Evolutionary conservation across 2,888 invertebrate species (phyloP), one percentile per base, ranked within the genome.

Genomic region (Orchestes rusci): DNA sequence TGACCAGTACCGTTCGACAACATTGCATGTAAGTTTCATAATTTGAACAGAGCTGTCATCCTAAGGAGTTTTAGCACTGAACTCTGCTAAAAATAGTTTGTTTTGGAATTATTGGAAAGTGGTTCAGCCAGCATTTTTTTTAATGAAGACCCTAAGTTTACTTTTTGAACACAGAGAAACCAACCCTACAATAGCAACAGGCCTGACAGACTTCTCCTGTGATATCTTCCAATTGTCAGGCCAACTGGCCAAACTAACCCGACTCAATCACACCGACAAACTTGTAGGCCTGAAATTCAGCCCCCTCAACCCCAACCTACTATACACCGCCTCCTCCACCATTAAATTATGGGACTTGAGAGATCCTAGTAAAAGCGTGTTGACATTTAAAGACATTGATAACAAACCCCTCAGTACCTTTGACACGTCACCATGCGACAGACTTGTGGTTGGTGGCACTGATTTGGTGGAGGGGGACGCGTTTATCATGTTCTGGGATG

Each of bases 401-500:
- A 5, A 10, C 7, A 79, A 79, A 58, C 75, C 79, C 1, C 74
- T 84, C 33, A 75, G 75, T 15, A 79, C 82, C 55, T 84, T 90
- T 70, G 90, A 89, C 63, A 64, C 86, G 2, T 84, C 83, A 16
- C 72, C 75, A 41, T 80, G 82, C 52, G 80, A 82, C 20, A 70
- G 79, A 18, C 70, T 87, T 37, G 56, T 91, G 43, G 82, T 84
- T 60, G 82, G 80, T 1, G 91, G 90, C 39, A 86, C 85, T 1
- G 81, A 83, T 60, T 64, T 82, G 16, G 70, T 77, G 31, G 73
- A 77, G 41, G 76, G 78, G 16, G 84, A 87, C 60, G 77, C 84
- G 0, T 89, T 76, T 63, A 70, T 90, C 12, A 67, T 89, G 48
- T 91, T 91, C 69, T 90, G 85, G 81, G 91, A 91, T 68, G 69